Conservation (phyloP, 1,140 invertebrate genomes). For the Microplitis demolitor region DNA sequence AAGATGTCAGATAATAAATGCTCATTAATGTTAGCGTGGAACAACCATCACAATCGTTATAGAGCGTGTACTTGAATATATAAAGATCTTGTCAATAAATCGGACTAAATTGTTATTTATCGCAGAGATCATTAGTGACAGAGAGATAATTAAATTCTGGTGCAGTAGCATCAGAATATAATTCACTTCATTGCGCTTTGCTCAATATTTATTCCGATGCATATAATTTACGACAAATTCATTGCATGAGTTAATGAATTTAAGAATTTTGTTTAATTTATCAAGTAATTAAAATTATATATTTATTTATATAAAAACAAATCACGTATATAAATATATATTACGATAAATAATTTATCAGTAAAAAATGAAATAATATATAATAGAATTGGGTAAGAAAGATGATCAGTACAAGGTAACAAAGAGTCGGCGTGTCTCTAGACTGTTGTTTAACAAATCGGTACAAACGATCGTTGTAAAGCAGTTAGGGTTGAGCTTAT, state of each 20-base stretch:
- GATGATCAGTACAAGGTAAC: background rate
- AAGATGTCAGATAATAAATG: background rate
- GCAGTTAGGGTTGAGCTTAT: conserved; percentile 59
- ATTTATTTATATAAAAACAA: no score
- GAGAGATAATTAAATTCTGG: conserved; percentile 24
- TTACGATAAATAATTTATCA: background rate
- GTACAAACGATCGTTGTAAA: conserved; percentile 64
- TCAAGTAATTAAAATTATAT: no score
- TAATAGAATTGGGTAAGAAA: conserved; percentile 1
- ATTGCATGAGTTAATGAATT: no score
- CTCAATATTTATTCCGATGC: conserved; percentile 30
- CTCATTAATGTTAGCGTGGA: background rate
- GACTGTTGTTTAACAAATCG: conserved; percentile 62
- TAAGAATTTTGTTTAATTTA: no score
- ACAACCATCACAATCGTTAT: conserved; percentile 20
- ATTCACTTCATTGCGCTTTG: conserved; percentile 49
- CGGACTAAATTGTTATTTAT: conserved; percentile 45
- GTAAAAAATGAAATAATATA: background rate
- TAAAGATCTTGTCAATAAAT: conserved; percentile 39
- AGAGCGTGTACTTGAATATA: background rate
- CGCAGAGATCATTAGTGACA: conserved; percentile 40
- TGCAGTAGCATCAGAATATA: conserved; percentile 45
- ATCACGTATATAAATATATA: no score
- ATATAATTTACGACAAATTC: background rate
- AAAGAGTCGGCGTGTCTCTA: conserved; percentile 23